These are phyloP conservation scores for Oceanodroma leucorhoa DNA, from an alignment of 2,797 vertebrate species.

Conservation along the genomic window DNA sequence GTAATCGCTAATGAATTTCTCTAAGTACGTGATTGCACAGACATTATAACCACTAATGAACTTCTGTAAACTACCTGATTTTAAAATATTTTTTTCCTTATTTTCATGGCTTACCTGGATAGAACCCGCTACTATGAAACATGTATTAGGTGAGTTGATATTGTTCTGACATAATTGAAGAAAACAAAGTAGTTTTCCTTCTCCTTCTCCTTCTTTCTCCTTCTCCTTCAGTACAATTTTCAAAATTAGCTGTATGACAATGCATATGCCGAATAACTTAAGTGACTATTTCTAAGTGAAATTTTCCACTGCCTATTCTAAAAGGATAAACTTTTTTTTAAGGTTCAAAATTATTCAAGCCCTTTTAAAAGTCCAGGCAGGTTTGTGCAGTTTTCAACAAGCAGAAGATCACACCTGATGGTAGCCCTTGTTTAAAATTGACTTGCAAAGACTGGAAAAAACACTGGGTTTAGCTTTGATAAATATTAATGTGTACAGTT, in stretches of 20 bases:
- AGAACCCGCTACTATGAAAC: slow-evolving; percentile 99
- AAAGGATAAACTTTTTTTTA: neutral
- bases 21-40: slow-evolving; percentile 66
- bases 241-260: neutral
- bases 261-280: neutral
- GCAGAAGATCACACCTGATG: neutral
- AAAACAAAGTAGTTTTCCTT: neutral
- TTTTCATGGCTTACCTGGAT: slow-evolving; percentile 81
- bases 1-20: neutral
- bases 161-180: neutral
- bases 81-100: slow-evolving; percentile 38
- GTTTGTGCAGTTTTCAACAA: neutral
- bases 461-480: neutral
- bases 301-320: neutral
- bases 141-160: slow-evolving; percentile 93
- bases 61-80: slow-evolving; percentile 69
- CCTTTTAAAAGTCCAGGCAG: neutral
- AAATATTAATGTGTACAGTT: neutral
- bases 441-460: neutral
- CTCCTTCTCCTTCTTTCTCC: too few relatives aligned
- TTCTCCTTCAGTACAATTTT: neutral
- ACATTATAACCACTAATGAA: neutral
- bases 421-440: neutral
- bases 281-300: neutral
- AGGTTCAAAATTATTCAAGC: neutral